A percentile compares a stretch with the other conserved stretches of the same genome.
Evolutionary conservation across 2,113 vertebrate species (phyloP).

Genomic region (human (Homo sapiens)): GRCh38 chr7:16436501-16437000

Average conservation of each 20-base stretch:
- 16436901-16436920: neutral
- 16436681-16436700: neutral
- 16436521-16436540: neutral
- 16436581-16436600: neutral
- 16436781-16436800: neutral
- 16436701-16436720: conserved; percentile 39
- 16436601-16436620: neutral
- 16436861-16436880: neutral
- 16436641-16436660: neutral
- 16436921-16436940: conserved; percentile 19
- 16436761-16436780: neutral
- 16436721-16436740: neutral
- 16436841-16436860: neutral
- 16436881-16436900: neutral
- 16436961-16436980: conserved; percentile 30
- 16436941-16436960: conserved; percentile 58
- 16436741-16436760: neutral
- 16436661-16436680: neutral
- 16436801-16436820: neutral
- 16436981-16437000: conserved; percentile 62
- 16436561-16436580: neutral
- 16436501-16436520: neutral
- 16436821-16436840: neutral
- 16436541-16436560: neutral
- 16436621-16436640: conserved; percentile 11